Conservation (phyloP, 2,797 vertebrate genomes). For the Catostomus latipinnis region DNA sequence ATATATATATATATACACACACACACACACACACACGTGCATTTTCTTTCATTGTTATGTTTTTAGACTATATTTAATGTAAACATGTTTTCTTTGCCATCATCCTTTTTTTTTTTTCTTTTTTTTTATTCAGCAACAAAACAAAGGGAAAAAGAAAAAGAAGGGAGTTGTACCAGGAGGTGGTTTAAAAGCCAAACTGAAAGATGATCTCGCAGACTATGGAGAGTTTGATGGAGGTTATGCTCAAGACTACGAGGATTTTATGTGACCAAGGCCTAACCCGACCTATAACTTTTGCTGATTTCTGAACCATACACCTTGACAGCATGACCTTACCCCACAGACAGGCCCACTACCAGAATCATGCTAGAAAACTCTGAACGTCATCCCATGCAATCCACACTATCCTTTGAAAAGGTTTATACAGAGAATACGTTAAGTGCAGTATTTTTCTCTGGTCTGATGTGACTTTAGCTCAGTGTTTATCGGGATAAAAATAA, state of each 20-base stretch:
- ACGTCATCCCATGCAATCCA: slow-evolving; percentile 55
- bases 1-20: too few species aligned
- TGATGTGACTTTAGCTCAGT: slow-evolving; percentile 39
- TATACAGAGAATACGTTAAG: slow-evolving; percentile 43
- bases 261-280: slow-evolving; percentile 82
- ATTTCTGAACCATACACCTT: slow-evolving; percentile 74
- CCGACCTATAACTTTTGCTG: slow-evolving; percentile 58
- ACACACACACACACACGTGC: too few species aligned
- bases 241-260: slow-evolving; percentile 88
- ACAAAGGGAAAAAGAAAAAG: slow-evolving; percentile 91
- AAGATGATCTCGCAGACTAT: slow-evolving; percentile 87
- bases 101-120: not conserved
- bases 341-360: slow-evolving; percentile 83
- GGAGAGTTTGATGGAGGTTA: slow-evolving; percentile 86
- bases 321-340: slow-evolving; percentile 82
- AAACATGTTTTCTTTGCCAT: not conserved
- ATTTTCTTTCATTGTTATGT: too few species aligned
- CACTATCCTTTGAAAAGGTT: slow-evolving; percentile 56
- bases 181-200: slow-evolving; percentile 88
- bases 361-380: slow-evolving; percentile 75
- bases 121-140: slow-evolving; percentile 72
- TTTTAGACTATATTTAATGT: not conserved
- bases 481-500: slow-evolving; percentile 38
- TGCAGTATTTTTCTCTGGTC: slow-evolving; percentile 28
- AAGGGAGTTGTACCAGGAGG: slow-evolving; percentile 86